Base-by-base conservation (phyloP, 2,113 vertebrate species). In the Gavialis gangeticus region DNA sequence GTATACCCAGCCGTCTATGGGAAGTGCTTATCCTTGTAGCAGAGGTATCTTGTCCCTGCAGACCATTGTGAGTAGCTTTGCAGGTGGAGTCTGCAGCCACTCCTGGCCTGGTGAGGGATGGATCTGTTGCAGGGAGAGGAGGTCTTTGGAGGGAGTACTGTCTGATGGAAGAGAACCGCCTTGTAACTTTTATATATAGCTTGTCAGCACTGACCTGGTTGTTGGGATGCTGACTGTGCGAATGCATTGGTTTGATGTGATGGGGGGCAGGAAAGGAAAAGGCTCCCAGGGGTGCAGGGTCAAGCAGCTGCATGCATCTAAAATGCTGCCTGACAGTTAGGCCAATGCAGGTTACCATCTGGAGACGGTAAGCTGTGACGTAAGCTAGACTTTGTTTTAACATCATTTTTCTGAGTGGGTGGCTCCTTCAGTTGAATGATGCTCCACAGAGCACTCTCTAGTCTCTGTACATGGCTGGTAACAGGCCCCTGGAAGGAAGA, bases 321-420 rank as follows among this genome's bases (percentile, higher is more conserved):
- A 69, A 69, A 46, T 46, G 46, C 46, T 46, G 46, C 46, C 9
- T 46, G 46, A 30, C 10, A 1, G 9, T 16, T 34, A 17, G 0
- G 0, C 0, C 2, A 7, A 24, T 10, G 14, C 21, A 3, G 22
- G 21, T 5, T 27, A 1, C 30, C 11, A 21, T 1, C 46, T 4
- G 67, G 13, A 11, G 55, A 12, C 10, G 54, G n/a, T 69, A 34
- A 69, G n/a, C 64, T 10, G 30, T 17, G 28, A 10, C 14, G 16
- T 67, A 30, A 30, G 64, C 12, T n/a, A 28, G 64, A 30, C 27
- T 18, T 15, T n/a, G 24, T 66, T 30, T n/a, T 66, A 66, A 66
- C 15, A 66, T 66, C 63, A 15, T 66, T n/a, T n/a, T 66, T 66
- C 64, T 66, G 17, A 66, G 28, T n/a, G 64, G 27, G n/a, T 69